Base-by-base conservation (phyloP, 2,888 invertebrate species). In the Stratiomys singularior region DNA sequence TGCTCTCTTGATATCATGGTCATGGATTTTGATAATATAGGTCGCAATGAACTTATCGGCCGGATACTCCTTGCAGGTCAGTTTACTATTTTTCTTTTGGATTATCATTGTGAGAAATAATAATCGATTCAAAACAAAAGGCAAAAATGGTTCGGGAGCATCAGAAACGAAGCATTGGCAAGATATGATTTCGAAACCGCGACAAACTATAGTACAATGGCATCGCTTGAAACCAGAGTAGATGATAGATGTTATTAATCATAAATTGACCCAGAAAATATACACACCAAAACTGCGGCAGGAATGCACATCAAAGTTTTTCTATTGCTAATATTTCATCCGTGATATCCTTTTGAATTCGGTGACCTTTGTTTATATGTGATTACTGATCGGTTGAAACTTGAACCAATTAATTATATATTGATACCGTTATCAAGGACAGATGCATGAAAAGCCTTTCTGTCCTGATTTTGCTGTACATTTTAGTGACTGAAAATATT, bases 151-250 rank as follows among this genome's bases (percentile, higher is more conserved):
- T 13, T 97, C 96, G 76, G 98, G 98, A 0, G 97, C 97, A 21
- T 93, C 96, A 77, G 98, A 98, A 88, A 96, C 96, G 47, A 97
- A 97, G 86, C 98, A 98, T 87, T 98, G 98, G 98, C 97, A 97
- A 85, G 98, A 98, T 86, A 98, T 98, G 98, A 96, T 98, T 82
- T 96, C 96, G 80, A 98, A 98, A 88, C 97, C 97, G 25, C 90
- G 97, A 82, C 97, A 98, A 89, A 96, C 96, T 83, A 96, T 97
- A 84, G 95, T 97, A 69, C 97, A 97, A 87, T 98, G 98, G 98
- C 98, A 98, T 89, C 93, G 97, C 87, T 91, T 98, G 85, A 98
- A 98, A 87, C 96, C 96, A 28, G 96, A 96, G 87, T 96, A 95
- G 91, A 66, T 15, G 15, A 28, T 25, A 21, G 7, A 25, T 60